phyloP scores from a whole-genome alignment of 2,797 vertebrate species.

The Pangasius djambal region DNA sequence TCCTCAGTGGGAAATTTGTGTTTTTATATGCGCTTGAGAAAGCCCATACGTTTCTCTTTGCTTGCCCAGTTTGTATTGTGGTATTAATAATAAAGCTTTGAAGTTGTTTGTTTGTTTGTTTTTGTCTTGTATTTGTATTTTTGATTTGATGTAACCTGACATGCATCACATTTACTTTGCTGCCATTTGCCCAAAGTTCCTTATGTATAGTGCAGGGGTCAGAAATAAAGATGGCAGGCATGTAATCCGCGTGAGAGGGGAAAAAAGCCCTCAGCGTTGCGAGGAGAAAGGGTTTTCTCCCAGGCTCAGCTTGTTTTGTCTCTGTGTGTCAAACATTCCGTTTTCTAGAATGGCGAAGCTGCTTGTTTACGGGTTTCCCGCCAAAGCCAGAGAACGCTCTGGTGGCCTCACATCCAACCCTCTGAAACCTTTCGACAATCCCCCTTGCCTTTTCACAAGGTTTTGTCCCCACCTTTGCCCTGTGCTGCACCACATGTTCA shows the following conservation, averaged over 20 bases:
- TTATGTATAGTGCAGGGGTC: constrained; percentile 62
- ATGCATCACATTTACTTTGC: constrained; percentile 49
- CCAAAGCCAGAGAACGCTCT: constrained; percentile 66
- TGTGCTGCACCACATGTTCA: constrained; percentile 69
- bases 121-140: constrained; percentile 29
- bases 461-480: constrained; percentile 50
- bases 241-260: constrained; percentile 70
- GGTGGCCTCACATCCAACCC: constrained; percentile 56
- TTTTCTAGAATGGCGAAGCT: constrained; percentile 70
- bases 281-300: constrained; percentile 89
- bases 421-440: constrained; percentile 54
- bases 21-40: constrained; percentile 26
- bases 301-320: constrained; percentile 87
- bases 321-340: constrained; percentile 70
- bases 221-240: constrained; percentile 75
- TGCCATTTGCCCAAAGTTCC: constrained; percentile 44
- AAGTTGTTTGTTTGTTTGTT: neutral
- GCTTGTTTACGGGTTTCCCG: constrained; percentile 70
- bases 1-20: constrained; percentile 2
- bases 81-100: constrained; percentile 31
- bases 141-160: constrained; percentile 49
- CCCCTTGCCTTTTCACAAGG: constrained; percentile 54
- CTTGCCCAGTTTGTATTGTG: constrained; percentile 17
- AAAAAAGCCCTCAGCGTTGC: constrained; percentile 82
- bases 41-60: constrained; percentile 20